Evolutionary conservation across 2,797 vertebrate genomes (phyloP).

Genomic region (Poecilia wingei): DNA sequence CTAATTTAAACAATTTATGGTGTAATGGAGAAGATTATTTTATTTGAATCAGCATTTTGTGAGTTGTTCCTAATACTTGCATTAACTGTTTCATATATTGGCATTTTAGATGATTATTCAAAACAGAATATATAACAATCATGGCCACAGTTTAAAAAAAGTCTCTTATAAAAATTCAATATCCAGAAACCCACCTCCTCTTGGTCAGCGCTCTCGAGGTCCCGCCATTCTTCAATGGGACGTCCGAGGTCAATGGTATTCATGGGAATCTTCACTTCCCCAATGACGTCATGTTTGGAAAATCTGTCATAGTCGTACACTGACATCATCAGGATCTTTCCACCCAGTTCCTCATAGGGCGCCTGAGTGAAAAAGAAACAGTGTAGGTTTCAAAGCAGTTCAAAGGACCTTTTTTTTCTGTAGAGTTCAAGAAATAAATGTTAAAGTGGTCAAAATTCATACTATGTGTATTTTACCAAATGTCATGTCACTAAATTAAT

Average conservation of each 20-base stretch:
- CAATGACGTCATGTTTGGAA: conserved; percentile 98
- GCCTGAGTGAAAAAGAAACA: conserved; percentile 76
- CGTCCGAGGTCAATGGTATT: conserved; percentile 95
- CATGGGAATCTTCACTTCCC: conserved; percentile 95
- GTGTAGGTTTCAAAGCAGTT: neutral
- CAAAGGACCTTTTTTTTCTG: neutral
- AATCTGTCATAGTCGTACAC: conserved; percentile 98
- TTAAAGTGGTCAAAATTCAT: neutral
- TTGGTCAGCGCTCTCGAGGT: conserved; percentile 95
- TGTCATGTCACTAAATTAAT: neutral
- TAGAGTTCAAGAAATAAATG: neutral
- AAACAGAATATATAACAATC: neutral
- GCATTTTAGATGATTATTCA: neutral
- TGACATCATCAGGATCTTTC: conserved; percentile 94
- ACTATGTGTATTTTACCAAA: neutral
- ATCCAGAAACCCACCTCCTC: conserved; percentile 86
- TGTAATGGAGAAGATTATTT: neutral
- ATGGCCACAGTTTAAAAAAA: neutral
- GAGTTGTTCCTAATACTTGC: neutral
- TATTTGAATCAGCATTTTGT: neutral
- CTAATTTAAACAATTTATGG: neutral
- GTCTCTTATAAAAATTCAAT: neutral
- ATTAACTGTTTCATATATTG: neutral
- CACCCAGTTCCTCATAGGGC: conserved; percentile 95
- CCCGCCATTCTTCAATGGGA: conserved; percentile 95